phyloP scores from a whole-genome alignment of 2,113 vertebrate species.

The Larimichthys polyactis region DNA sequence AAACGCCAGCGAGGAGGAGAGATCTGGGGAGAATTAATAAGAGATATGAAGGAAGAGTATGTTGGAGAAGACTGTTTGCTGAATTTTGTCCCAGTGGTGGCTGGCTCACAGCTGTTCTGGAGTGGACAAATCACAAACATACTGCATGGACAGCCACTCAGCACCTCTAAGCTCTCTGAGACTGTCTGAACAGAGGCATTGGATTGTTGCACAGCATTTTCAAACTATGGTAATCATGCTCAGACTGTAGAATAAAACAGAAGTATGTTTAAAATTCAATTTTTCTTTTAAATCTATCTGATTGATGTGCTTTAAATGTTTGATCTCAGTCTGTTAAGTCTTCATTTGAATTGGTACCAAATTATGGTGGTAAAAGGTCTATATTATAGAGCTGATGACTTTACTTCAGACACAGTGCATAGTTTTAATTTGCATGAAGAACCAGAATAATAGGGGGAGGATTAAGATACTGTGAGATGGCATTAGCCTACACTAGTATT shows the following conservation, averaged over 20 bases:
- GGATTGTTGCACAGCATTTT: conserved; percentile 4
- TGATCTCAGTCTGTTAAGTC: background rate
- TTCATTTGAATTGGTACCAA: background rate
- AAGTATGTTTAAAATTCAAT: background rate
- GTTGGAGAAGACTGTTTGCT: conserved; percentile 13
- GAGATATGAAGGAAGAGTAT: conserved; percentile 1
- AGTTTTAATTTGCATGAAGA: background rate
- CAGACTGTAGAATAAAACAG: background rate
- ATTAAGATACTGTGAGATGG: background rate
- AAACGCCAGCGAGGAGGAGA: background rate
- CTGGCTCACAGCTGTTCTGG: conserved; percentile 24
- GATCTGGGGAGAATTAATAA: conserved; percentile 2
- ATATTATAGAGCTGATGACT: background rate
- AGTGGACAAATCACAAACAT: conserved; percentile 28
- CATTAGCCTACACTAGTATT: background rate
- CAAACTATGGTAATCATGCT: background rate
- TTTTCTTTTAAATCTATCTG: background rate
- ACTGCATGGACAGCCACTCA: background rate
- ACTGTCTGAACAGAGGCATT: background rate
- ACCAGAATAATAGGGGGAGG: background rate
- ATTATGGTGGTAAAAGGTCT: background rate
- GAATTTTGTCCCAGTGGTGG: conserved; percentile 22
- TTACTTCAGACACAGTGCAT: background rate
- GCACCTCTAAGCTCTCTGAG: conserved; percentile 4
- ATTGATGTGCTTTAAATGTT: background rate